Evolutionary conservation across 2,888 invertebrate genomes (phyloP).

Genomic region (Plebejus melissa): DNA sequence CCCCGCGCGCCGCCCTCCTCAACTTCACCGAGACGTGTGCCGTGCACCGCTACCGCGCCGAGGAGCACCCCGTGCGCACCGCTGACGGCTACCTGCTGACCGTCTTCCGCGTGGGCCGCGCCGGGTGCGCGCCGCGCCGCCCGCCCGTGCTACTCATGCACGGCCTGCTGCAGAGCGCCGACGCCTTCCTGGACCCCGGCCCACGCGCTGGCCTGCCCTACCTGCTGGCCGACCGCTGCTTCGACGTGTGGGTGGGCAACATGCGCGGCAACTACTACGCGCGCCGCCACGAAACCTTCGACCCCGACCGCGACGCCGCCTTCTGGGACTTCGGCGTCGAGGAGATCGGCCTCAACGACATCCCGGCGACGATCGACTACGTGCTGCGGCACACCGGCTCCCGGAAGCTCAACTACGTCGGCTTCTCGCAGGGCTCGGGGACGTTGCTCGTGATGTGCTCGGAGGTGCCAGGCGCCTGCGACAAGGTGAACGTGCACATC

Average conservation of each 20-base stretch:
- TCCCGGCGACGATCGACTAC: slow-evolving; percentile 80
- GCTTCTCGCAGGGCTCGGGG: slow-evolving; percentile 87
- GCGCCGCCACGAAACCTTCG: slow-evolving; percentile 65
- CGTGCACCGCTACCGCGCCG: slow-evolving; percentile 49
- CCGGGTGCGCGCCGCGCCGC: slow-evolving; percentile 31
- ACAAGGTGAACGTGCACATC: slow-evolving; percentile 79
- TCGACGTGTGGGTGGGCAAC: slow-evolving; percentile 53
- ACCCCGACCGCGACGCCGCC: slow-evolving; percentile 49
- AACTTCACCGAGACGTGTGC: slow-evolving; percentile 50
- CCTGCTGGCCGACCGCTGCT: slow-evolving; percentile 44
- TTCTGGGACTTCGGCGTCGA: slow-evolving; percentile 81
- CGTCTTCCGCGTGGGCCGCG: slow-evolving; percentile 46
- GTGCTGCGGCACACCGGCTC: slow-evolving; percentile 48
- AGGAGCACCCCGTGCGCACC: slow-evolving; percentile 53
- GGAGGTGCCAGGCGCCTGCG: slow-evolving; percentile 81
- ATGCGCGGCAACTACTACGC: slow-evolving; percentile 68
- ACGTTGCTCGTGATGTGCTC: slow-evolving; percentile 83
- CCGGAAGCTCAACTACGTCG: slow-evolving; percentile 71
- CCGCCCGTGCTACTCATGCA: slow-evolving; percentile 60
- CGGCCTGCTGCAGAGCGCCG: slow-evolving; percentile 56
- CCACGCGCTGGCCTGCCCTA: slow-evolving; percentile 46
- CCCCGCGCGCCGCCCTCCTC: slow-evolving; percentile 39
- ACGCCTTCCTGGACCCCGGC: slow-evolving; percentile 58
- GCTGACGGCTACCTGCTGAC: slow-evolving; percentile 59
- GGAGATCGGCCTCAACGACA: slow-evolving; percentile 86